A percentile compares a stretch with the other conserved stretches of the same genome.
phyloP scores from a whole-genome alignment of 2,888 invertebrate species.

The Heliconius erato region DNA sequence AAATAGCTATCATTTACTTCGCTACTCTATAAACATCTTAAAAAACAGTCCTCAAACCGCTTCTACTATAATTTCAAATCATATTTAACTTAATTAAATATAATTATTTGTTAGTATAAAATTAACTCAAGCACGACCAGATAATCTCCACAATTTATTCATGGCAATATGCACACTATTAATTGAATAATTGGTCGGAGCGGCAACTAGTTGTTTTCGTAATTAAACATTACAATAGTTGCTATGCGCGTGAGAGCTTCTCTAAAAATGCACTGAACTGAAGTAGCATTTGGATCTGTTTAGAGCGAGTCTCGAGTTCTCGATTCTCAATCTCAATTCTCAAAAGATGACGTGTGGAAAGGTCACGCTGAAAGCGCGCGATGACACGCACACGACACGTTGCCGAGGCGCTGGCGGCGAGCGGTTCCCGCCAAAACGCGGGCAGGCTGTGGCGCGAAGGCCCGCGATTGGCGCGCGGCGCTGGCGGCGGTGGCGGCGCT shows the following conservation, averaged over 20 bases:
- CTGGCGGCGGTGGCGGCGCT: constrained; percentile 65
- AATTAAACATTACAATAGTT: constrained; percentile 53
- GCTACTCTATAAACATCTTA: not conserved
- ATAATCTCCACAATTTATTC: constrained; percentile 63
- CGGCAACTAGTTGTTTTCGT: constrained; percentile 54
- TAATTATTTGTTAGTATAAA: constrained; percentile 45
- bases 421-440: constrained; percentile 78
- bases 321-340: too few species aligned
- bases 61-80: constrained; percentile 27
- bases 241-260: constrained; percentile 45
- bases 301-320: constrained; percentile 42
- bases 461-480: constrained; percentile 75
- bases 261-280: constrained; percentile 33
- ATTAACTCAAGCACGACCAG: constrained; percentile 64
- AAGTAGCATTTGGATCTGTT: constrained; percentile 39
- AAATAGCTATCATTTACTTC: not conserved
- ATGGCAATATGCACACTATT: constrained; percentile 55
- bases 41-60: not conserved
- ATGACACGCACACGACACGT: constrained; percentile 53
- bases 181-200: constrained; percentile 59
- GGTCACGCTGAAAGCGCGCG: constrained; percentile 62
- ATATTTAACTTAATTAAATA: constrained; percentile 15
- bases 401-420: constrained; percentile 60
- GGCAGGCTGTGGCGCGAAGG: constrained; percentile 84
- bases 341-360: constrained; percentile 54